Base-by-base conservation (phyloP, 2,113 vertebrate species). In the Odobenus rosmarus region DNA sequence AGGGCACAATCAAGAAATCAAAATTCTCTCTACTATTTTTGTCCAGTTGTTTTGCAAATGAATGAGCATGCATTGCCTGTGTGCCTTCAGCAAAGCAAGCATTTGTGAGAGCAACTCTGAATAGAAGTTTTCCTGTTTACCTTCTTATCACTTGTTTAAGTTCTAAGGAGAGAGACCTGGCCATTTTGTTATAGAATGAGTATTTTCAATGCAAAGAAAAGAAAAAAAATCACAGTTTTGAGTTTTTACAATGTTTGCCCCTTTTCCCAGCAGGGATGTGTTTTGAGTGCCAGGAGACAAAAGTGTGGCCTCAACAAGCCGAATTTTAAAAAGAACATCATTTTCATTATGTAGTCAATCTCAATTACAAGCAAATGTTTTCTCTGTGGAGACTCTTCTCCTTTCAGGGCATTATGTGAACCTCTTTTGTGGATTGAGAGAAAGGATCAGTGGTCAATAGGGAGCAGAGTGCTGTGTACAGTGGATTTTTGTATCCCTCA, bases 321-420 rank as follows among this genome's bases (percentile, higher is more conserved):
- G 99, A 99, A 99, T 99, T 99, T 99, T 99, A 99, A 99, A 99
- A 99, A 99, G 99, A 99, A 99, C 99, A 99, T 99, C 99, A 99
- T 99, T 99, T 99, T 99, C 99, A 99, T 99, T 99, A 99, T 99
- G 99, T 99, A 99, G 99, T 99, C 99, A 99, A 99, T 99, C 99
- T 99, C 99, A 99, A 99, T 99, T 99, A 99, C 99, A 99, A 99
- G 99, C 99, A 99, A 99, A 99, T 99, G 99, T 99, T 99, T 99
- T 99, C 99, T 99, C 99, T 99, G 99, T 99, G 98, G 99, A 99
- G 99, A 99, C 99, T 99, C 99, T 99, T 99, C 99, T 99, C 99
- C 99, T 99, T 99, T 99, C 99, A 99, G 98, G 98, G 99, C 99
- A 99, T 99, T 99, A 99, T 99, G 99, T 98, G 98, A 98, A 97